Evolutionary conservation across 2,888 invertebrate genomes (phyloP).

Genomic region (Malthinus seriepunctatus): DNA sequence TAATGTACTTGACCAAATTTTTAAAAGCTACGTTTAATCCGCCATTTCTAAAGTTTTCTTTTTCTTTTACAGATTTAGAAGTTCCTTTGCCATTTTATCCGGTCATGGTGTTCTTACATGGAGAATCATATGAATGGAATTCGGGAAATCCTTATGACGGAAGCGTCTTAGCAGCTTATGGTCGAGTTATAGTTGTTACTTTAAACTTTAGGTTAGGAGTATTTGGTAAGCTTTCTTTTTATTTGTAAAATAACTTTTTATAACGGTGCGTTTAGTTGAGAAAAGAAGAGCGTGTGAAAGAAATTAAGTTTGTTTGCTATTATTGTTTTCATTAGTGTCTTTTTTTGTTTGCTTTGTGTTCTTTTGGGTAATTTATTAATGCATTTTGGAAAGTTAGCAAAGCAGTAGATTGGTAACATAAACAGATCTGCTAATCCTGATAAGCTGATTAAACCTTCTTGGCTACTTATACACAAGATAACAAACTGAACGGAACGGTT

Average conservation of each 20-base stretch:
- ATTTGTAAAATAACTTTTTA: too few species aligned
- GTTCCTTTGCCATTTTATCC: conserved; percentile 61
- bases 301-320: not conserved
- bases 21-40: not conserved
- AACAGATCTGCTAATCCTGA: conserved; percentile 21
- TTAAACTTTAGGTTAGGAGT: conserved; percentile 83
- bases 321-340: conserved; percentile 3
- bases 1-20: not conserved
- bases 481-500: conserved; percentile 18
- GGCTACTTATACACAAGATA: conserved; percentile 23
- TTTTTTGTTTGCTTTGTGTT: conserved; percentile 5
- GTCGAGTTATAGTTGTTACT: conserved; percentile 84
- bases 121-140: conserved; percentile 96
- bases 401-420: conserved; percentile 15
- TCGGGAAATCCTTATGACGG: conserved; percentile 98
- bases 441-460: conserved; percentile 20
- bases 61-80: conserved; percentile 15
- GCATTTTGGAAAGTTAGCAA: conserved; percentile 4
- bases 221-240: conserved; percentile 64
- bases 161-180: conserved; percentile 87
- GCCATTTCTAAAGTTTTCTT: too few species aligned
- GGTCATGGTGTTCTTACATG: conserved; percentile 91
- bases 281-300: not conserved
- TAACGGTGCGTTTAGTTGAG: not conserved
- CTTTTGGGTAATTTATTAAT: conserved; percentile 1